A percentile compares a stretch with the other conserved stretches of the same genome.
Conservation (phyloP, 2,113 vertebrate species). For the Phalacrocorax carbo region DNA sequence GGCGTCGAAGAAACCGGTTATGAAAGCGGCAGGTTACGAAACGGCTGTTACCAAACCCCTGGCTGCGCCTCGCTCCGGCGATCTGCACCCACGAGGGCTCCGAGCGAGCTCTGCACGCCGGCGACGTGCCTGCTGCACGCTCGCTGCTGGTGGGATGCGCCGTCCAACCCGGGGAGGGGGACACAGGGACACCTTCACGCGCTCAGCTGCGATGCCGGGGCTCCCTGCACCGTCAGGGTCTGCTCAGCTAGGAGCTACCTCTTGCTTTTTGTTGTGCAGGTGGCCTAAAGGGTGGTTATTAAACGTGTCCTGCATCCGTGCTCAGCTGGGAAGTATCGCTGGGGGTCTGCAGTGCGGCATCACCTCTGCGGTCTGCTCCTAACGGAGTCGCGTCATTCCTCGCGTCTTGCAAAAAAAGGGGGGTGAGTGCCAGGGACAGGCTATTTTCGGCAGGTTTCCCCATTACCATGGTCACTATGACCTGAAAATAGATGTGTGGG, state of each 20-base stretch:
- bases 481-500: neutral
- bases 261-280: neutral
- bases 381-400: neutral
- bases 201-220: neutral
- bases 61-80: neutral
- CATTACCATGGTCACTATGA: neutral
- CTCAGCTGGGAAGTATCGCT: neutral
- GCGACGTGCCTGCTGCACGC: neutral
- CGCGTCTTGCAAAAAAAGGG: neutral
- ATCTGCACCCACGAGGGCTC: neutral
- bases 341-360: neutral
- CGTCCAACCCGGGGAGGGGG: neutral
- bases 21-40: neutral
- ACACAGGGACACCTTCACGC: neutral
- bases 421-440: neutral
- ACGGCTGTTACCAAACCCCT: neutral
- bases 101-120: neutral
- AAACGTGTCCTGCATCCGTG: neutral
- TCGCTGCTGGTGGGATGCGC: fast-evolving
- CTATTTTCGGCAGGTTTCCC: neutral
- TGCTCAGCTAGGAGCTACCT: neutral
- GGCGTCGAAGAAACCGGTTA: neutral
- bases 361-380: neutral
- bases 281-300: neutral
- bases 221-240: neutral